Conservation (phyloP, 1,140 invertebrate species). For the Pseudomyrmex dendroicus region DNA sequence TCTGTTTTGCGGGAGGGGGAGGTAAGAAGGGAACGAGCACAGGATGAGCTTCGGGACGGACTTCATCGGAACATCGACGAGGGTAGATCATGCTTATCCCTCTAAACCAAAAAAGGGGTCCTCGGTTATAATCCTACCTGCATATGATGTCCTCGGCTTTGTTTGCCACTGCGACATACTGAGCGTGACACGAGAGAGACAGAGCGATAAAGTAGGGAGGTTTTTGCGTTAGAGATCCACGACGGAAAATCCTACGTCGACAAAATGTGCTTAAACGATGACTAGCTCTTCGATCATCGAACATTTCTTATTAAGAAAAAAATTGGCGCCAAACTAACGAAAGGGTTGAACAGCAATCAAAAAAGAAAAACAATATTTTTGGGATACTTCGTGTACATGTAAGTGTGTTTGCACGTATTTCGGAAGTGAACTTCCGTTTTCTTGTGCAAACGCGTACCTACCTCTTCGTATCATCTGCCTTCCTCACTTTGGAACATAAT, state of each 20-base stretch:
- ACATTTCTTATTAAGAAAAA: conserved; percentile 29
- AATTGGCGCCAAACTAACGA: not conserved
- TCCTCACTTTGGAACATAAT: conserved; percentile 15
- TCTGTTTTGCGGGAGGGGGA: not conserved
- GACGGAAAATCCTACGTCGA: conserved; percentile 36
- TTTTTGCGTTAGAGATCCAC: not conserved
- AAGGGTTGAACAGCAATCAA: not conserved
- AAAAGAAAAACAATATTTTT: conserved; percentile 4
- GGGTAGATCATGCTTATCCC: conserved; percentile 52
- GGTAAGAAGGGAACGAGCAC: not conserved
- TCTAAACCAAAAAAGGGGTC: conserved; percentile 80
- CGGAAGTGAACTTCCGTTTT: conserved; percentile 41
- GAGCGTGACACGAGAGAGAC: conserved; percentile 21
- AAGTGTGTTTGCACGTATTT: not conserved
- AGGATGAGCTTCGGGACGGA: conserved; percentile 53
- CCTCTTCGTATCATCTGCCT: conserved; percentile 21
- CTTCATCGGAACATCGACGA: conserved; percentile 52
- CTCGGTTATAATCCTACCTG: conserved; percentile 84
- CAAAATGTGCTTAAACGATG: conserved; percentile 71
- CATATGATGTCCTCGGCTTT: conserved; percentile 83
- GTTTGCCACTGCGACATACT: conserved; percentile 72
- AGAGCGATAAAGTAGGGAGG: not conserved
- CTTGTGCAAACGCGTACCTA: not conserved
- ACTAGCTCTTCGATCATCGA: conserved; percentile 14
- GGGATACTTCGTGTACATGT: not conserved